Conservation (phyloP, 2,888 invertebrate species). For the Amphimallon solstitiale region DNA sequence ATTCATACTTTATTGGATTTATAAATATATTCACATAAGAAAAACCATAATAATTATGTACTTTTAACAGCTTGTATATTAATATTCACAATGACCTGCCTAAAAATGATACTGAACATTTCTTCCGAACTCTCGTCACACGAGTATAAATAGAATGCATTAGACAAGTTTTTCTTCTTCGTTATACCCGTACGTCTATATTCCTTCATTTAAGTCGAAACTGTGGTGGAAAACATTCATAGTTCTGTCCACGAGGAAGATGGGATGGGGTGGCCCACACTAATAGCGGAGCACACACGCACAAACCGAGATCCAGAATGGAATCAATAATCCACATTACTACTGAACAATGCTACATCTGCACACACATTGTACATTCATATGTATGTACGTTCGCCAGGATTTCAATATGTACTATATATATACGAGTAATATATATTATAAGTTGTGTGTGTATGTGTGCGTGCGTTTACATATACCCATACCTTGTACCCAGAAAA, state of each 20-base stretch:
- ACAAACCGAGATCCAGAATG: constrained; percentile 49
- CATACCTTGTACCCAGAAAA: constrained; percentile 30
- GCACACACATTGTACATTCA: constrained; percentile 59
- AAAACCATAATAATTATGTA: no score
- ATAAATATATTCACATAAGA: no score
- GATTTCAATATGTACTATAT: constrained; percentile 12
- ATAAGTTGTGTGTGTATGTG: not conserved
- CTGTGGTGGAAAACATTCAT: constrained; percentile 43
- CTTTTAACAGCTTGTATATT: no score
- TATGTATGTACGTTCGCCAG: constrained; percentile 44
- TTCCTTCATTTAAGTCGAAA: constrained; percentile 20
- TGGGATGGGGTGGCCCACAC: constrained; percentile 47
- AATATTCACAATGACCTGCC: no score
- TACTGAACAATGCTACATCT: constrained; percentile 56
- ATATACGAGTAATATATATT: not conserved
- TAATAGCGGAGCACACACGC: constrained; percentile 50
- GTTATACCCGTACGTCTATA: no score
- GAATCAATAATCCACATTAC: constrained; percentile 55
- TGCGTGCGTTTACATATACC: constrained; percentile 3
- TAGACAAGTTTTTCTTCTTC: no score
- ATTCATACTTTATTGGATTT: no score
- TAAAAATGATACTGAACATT: no score
- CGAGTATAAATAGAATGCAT: no score
- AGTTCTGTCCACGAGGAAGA: constrained; percentile 45
- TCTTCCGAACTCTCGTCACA: no score